phyloP scores from a whole-genome alignment of 2,797 vertebrate species.

The Leptodon cayanensis region DNA sequence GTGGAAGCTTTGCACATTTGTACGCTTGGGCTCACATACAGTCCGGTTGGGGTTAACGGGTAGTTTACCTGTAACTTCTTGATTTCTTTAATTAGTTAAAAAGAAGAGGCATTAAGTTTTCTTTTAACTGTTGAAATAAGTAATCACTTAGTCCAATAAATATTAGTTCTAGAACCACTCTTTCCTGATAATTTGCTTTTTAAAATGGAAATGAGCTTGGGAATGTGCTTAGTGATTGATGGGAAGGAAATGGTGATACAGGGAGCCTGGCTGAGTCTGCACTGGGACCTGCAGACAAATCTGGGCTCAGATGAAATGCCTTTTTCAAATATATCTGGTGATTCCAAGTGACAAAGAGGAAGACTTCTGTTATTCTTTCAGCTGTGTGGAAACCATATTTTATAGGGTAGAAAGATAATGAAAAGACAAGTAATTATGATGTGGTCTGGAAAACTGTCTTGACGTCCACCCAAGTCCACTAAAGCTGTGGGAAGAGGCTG shows the following conservation, averaged over 20 bases:
- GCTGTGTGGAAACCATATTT: neutral
- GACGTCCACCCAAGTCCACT: neutral
- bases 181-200: neutral
- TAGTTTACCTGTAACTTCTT: neutral
- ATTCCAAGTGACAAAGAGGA: neutral
- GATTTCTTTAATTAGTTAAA: neutral
- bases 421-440: neutral
- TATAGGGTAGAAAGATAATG: neutral
- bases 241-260: rapidly evolving
- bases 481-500: neutral
- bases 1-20: neutral
- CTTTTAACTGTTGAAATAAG: neutral
- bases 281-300: neutral
- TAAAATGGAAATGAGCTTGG: neutral
- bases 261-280: neutral
- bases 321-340: neutral
- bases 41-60: neutral
- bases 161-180: neutral
- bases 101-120: too few relatives aligned
- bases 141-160: neutral
- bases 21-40: neutral
- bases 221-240: neutral
- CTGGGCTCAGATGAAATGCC: neutral
- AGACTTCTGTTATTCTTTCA: neutral
- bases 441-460: neutral